Percentiles rank a stretch among this genome's conserved stretches.
phyloP scores from a whole-genome alignment of 2,888 invertebrate genomes.

The Hyppa rectilinea region DNA sequence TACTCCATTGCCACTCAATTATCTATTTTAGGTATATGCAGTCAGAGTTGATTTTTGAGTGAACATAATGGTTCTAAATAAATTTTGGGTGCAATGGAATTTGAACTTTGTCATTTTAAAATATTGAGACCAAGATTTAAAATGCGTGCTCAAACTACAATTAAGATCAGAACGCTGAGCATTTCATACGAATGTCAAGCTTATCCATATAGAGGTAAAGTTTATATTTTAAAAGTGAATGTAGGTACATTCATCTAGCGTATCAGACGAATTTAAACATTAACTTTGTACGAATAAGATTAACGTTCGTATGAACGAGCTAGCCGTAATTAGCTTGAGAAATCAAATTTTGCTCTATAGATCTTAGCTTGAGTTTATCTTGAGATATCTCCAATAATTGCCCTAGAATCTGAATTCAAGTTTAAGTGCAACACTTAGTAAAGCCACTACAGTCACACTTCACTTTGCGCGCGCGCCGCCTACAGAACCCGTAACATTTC shows the following conservation, averaged over 20 bases:
- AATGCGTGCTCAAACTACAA: not conserved
- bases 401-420: slow-evolving; percentile 20
- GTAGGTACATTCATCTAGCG: not conserved
- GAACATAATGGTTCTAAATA: not conserved
- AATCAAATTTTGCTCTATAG: not conserved
- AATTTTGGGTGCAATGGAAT: not conserved
- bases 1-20: not conserved
- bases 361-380: not conserved
- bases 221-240: not conserved
- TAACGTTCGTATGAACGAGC: not conserved
- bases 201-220: not conserved
- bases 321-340: not conserved
- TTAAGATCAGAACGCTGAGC: too few relatives aligned
- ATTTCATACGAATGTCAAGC: not conserved
- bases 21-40: not conserved
- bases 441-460: slow-evolving; percentile 81
- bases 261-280: not conserved
- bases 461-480: slow-evolving; percentile 79
- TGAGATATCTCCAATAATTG: not conserved
- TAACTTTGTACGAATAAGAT: fast-evolving
- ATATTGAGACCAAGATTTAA: not conserved
- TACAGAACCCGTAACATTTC: slow-evolving; percentile 87
- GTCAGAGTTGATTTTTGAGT: slow-evolving; percentile 7
- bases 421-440: slow-evolving; percentile 77
- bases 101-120: not conserved